Evolutionary conservation across 2,113 vertebrate genomes (phyloP), one percentile per base, ranked within the genome.

Genomic region (Microcebus jonahi): DNA sequence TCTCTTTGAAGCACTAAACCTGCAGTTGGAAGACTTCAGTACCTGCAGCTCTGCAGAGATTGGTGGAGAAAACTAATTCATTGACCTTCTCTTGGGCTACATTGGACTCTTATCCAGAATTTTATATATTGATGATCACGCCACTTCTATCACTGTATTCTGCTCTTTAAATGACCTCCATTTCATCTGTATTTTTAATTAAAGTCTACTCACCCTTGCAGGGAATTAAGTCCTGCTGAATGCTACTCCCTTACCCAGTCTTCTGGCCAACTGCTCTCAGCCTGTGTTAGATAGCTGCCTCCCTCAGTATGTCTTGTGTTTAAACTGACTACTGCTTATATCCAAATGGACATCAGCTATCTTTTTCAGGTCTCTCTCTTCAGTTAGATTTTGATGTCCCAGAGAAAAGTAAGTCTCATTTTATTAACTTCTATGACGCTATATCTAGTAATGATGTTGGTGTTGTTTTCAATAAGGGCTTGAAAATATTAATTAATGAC

Each of bases 241-340:
- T 6, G 29, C 6, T 63, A 4, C 29, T n/a, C 9, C 11, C 57
- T 75, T n/a, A 12, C 45, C 21, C 13, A 12, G 23, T 67, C 17
- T 29, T 36, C 27, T 42, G 42, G 1, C 0, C 31, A 25, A 8
- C 3, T 17, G 5, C 34, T 6, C 13, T 34, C 4, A 67, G 7
- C 36, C 10, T 13, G 4, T 8, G 15, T 25, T 82, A 59, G 12
- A 59, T 5, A 20, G 10, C 39, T 3, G 10, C 34, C 42, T 81
- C 17, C 80, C 36, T 20, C 36, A 23, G 2, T 25, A 9, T 5
- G 10, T 20, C 42, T 2, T 39, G 7, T 48, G 45, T 27, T 71
- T 79, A 63, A n/a, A 5, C 2, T 80, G 55, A 65, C 20, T 27
- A 13, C 5, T 57, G 8, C 7, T 23, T 80, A 3, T 48, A 80